These are phyloP conservation scores for Chydorus sphaericus DNA, from an alignment of 2,888 invertebrate species.

Conservation along the genomic window DNA sequence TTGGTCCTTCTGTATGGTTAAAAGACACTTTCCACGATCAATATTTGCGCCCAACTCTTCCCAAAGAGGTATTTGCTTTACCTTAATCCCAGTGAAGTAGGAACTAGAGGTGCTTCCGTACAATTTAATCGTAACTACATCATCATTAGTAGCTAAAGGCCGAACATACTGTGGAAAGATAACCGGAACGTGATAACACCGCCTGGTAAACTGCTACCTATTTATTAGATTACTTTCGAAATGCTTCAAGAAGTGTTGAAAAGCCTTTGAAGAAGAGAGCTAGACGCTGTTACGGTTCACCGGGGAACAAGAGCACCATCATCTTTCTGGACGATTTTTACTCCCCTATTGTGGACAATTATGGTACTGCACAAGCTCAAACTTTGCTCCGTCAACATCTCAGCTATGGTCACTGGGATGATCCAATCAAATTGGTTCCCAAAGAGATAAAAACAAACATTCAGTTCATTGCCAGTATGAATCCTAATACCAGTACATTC, in stretches of 20 bases:
- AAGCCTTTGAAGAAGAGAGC: slow-evolving; percentile 90
- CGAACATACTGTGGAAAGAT: slow-evolving; percentile 91
- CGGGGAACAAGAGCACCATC: slow-evolving; percentile 79
- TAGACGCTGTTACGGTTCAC: slow-evolving; percentile 86
- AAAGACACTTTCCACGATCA: too few species aligned
- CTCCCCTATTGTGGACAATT: slow-evolving; percentile 90
- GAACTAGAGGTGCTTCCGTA: too few species aligned
- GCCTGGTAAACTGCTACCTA: too few species aligned
- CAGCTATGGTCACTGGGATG: slow-evolving; percentile 95
- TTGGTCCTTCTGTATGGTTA: too few species aligned
- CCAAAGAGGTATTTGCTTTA: too few species aligned
- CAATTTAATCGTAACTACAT: too few species aligned
- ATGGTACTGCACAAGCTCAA: slow-evolving; percentile 92
- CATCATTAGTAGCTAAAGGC: slow-evolving; percentile 80
- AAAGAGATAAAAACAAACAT: slow-evolving; percentile 96
- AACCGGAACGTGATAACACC: too few species aligned
- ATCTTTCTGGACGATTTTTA: slow-evolving; percentile 97
- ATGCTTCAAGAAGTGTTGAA: slow-evolving; percentile 83
- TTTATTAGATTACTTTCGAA: too few species aligned
- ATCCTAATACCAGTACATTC: slow-evolving; percentile 93
- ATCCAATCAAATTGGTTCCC: slow-evolving; percentile 66
- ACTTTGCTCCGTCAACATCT: slow-evolving; percentile 88
- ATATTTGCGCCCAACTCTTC: too few species aligned
- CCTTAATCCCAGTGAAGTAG: too few species aligned
- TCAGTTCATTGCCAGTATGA: slow-evolving; percentile 95